Base-by-base conservation (phyloP, 2,888 invertebrate genomes). In the Noctua janthe region DNA sequence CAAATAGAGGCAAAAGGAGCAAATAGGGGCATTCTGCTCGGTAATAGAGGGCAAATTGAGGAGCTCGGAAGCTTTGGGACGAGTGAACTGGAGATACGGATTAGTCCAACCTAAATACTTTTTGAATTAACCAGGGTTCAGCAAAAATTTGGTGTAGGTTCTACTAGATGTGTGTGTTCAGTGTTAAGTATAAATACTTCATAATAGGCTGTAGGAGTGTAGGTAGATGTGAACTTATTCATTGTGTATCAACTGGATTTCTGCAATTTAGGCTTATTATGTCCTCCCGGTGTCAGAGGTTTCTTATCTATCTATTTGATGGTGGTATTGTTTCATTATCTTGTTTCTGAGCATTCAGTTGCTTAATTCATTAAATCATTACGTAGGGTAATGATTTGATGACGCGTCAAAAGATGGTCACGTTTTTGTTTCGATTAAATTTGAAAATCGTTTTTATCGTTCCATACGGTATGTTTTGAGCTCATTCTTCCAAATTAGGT, bases 31-130 rank as follows among this genome's bases (percentile, higher is more conserved):
- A 72, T 83, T 82, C 72, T 71, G 81, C 78, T 77, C 70, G 62
- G 85, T 82, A 87, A 85, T 87, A 69, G 81, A 79, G 69, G 75
- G 80, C 11, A 83, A 88, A 88, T 88, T 88, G 87, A 77, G 72
- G 71, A 72, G 54, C 70, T 72, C 64, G 78, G 67, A 78, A 71
- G 59, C 78, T 78, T 78, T 51, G 66, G 71, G 66, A 67, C 59
- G 72, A 81, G 72, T 77, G 70, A 67, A 43, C 76, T 15, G 49
- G 29, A 59, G 59, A 51, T 84, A 56, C 70, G 59, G n/a, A 81
- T 72, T 39, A 70, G 20, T 29, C 70, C 59, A n/a, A 64, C 67
- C 23, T 72, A 77, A 73, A 80, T 67, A 75, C 39, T 69, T 54
- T 70, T 76, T 59, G 67, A 54, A 78, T 81, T 64, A 39, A 59